Percentiles rank a stretch among this genome's conserved stretches.
These are phyloP conservation scores for Smutsia gigantea DNA, from an alignment of 2,797 vertebrate species.

Conservation along the genomic window DNA sequence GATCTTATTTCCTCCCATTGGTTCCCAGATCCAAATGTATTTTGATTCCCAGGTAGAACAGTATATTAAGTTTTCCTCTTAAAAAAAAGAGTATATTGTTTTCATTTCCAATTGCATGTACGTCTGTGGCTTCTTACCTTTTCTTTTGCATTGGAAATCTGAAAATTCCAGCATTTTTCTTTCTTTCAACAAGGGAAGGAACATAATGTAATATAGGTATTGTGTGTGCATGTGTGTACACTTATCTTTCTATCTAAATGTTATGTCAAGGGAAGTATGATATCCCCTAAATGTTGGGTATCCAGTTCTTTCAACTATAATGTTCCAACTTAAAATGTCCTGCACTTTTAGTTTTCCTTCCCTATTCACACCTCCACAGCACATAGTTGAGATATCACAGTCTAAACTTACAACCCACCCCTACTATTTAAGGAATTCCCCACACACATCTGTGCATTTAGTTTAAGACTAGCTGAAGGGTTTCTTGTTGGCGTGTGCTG, in stretches of 20 bases:
- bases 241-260: not conserved
- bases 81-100: not conserved
- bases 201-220: not conserved
- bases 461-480: conserved; percentile 20
- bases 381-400: conserved; percentile 18
- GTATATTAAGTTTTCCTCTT: not conserved
- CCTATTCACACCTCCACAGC: not conserved
- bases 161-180: not conserved
- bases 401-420: conserved; percentile 60
- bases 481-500: conserved; percentile 34
- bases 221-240: fast-evolving
- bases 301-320: not conserved
- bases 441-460: conserved; percentile 68
- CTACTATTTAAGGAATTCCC: conserved; percentile 66
- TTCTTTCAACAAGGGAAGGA: not conserved
- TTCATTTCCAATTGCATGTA: not conserved
- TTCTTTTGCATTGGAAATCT: not conserved
- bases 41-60: not conserved
- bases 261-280: not conserved
- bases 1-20: not conserved
- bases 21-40: not conserved
- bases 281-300: not conserved
- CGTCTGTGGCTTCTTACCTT: not conserved
- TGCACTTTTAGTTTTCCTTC: not conserved
- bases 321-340: conserved; percentile 12